Conservation (phyloP, 2,888 invertebrate species). For the Shargacucullia verbasci region DNA sequence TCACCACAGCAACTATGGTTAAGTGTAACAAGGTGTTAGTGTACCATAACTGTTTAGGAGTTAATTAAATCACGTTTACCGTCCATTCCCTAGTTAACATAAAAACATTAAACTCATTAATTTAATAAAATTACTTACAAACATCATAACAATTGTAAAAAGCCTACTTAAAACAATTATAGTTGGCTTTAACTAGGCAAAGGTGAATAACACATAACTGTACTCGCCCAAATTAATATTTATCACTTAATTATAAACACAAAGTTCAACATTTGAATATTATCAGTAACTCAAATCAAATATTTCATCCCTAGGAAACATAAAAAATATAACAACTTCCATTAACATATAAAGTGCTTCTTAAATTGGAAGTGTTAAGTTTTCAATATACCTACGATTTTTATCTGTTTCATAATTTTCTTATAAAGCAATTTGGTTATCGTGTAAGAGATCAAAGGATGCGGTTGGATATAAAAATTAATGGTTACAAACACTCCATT, state of each 20-base stretch:
- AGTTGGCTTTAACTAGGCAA: too few species aligned
- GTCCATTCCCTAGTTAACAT: slow-evolving; percentile 21
- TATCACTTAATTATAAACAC: slow-evolving; percentile 48
- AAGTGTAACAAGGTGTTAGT: too few species aligned
- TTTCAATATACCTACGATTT: slow-evolving; percentile 54
- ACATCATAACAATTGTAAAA: slow-evolving; percentile 16
- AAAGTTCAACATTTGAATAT: slow-evolving; percentile 39
- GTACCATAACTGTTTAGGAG: background rate
- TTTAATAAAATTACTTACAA: slow-evolving; percentile 14
- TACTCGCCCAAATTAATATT: slow-evolving; percentile 26
- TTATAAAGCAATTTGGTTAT: slow-evolving; percentile 58
- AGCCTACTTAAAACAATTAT: slow-evolving; percentile 12
- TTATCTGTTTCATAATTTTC: slow-evolving; percentile 54
- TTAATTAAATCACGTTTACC: slow-evolving; percentile 12
- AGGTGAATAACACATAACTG: slow-evolving; percentile 40
- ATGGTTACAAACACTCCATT: slow-evolving; percentile 82
- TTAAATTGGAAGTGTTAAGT: slow-evolving; percentile 58
- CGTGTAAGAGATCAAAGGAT: slow-evolving; percentile 70
- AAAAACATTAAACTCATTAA: slow-evolving; percentile 15
- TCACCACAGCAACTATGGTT: too few species aligned
- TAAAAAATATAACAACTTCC: slow-evolving; percentile 26
- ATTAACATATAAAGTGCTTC: slow-evolving; percentile 56
- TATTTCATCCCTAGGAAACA: slow-evolving; percentile 27
- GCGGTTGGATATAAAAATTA: slow-evolving; percentile 78
- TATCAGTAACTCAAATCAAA: slow-evolving; percentile 42